phyloP scores from a whole-genome alignment of 2,113 vertebrate genomes.

The Eurystomus gularis region DNA sequence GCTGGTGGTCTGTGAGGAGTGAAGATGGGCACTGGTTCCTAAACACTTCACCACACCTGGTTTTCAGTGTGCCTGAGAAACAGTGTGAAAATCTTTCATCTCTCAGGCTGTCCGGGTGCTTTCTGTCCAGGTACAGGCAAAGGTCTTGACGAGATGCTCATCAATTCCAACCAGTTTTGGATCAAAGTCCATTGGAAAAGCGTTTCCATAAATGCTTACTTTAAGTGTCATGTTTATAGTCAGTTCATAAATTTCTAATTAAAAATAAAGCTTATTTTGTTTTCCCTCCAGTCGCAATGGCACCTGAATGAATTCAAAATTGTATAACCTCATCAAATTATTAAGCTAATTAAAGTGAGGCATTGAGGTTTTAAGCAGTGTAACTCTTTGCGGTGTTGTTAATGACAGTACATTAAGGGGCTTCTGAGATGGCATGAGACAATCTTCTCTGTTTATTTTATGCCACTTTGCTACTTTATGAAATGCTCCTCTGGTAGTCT shows the following conservation, averaged over 20 bases:
- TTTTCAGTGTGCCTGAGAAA: background rate
- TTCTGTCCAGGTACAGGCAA: background rate
- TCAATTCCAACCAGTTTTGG: background rate
- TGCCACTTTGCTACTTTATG: background rate
- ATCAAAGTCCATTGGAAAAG: background rate
- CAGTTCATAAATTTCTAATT: background rate
- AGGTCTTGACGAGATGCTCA: accelerated
- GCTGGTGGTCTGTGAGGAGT: background rate
- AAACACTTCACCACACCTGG: background rate
- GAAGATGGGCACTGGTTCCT: background rate
- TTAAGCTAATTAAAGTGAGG: background rate
- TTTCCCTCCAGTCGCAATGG: background rate
- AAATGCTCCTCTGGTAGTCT: background rate
- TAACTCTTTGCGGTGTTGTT: background rate
- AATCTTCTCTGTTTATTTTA: background rate
- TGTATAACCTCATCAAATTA: background rate
- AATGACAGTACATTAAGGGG: background rate
- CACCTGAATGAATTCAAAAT: background rate
- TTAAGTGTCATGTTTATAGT: background rate
- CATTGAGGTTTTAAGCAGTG: background rate
- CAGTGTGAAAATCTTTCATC: background rate
- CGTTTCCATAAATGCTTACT: background rate
- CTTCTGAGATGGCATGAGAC: background rate
- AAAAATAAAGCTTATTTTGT: background rate
- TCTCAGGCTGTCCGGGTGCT: background rate